These are phyloP conservation scores for Ormyrus labotus DNA, from an alignment of 2,888 invertebrate species.

Conservation along the genomic window DNA sequence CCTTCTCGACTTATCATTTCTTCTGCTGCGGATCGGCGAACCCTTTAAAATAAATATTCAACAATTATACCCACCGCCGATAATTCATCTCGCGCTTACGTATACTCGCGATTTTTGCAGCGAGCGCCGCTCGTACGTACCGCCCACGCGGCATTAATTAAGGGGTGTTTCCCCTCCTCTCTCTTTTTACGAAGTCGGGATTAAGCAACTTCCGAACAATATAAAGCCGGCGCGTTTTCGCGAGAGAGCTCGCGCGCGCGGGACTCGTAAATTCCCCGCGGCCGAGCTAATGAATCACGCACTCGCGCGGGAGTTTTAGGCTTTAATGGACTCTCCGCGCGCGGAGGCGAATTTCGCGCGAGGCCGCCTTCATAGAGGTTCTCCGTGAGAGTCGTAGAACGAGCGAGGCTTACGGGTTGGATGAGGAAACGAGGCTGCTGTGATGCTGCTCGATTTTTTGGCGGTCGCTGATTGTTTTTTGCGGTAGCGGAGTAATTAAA, in stretches of 20 bases:
- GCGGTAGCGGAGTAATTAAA: too few relatives aligned
- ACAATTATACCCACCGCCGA: conserved; percentile 13
- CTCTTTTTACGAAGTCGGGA: background rate
- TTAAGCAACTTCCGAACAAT: conserved; percentile 50
- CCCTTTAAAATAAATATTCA: conserved; percentile 5
- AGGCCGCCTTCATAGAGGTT: too few relatives aligned
- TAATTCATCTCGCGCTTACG: conserved; percentile 31
- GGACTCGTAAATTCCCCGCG: conserved; percentile 30
- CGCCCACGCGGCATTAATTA: conserved; percentile 44
- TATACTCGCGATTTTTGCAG: background rate
- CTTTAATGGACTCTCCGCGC: background rate
- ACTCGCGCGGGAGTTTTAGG: conserved; percentile 1
- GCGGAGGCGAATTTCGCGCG: background rate
- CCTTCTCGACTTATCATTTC: too few relatives aligned
- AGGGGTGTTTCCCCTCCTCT: background rate
- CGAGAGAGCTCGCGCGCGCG: background rate
- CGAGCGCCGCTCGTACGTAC: conserved; percentile 1
- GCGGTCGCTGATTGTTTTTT: too few relatives aligned
- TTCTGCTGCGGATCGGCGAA: background rate
- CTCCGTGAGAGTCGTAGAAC: too few relatives aligned
- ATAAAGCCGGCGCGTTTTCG: conserved; percentile 1
- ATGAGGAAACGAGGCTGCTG: too few relatives aligned
- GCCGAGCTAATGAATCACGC: conserved; percentile 37
- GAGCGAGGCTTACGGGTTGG: too few relatives aligned
- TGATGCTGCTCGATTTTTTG: too few relatives aligned